These are phyloP conservation scores for Pheosia gnoma DNA, from an alignment of 2,888 invertebrate genomes.

Conservation along the genomic window DNA sequence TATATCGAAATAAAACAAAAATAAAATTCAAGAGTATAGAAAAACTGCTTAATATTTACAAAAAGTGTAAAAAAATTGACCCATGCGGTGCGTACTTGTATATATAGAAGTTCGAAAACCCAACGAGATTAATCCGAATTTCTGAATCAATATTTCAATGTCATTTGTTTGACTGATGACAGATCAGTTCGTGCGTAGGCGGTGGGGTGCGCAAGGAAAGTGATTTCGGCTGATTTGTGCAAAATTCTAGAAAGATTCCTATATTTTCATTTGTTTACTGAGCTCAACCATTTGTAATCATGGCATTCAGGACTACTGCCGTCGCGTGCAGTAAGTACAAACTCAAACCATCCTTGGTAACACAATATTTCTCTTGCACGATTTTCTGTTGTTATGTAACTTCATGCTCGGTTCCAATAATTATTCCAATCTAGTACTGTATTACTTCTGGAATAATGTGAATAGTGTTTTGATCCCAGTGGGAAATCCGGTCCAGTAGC, in stretches of 20 bases:
- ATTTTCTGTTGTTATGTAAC: conserved; percentile 58
- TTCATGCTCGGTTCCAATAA: background rate
- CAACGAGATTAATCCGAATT: too few species aligned
- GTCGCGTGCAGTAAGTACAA: conserved; percentile 63
- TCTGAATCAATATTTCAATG: too few species aligned
- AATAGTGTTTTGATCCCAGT: too few species aligned
- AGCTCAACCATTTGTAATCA: conserved; percentile 11
- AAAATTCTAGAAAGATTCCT: background rate
- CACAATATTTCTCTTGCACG: background rate
- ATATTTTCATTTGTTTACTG: background rate
- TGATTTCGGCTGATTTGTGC: background rate
- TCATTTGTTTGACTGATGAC: background rate
- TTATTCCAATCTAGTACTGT: too few species aligned
- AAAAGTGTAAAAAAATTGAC: too few species aligned
- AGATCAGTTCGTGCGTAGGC: background rate
- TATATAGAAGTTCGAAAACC: too few species aligned
- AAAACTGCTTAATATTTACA: too few species aligned
- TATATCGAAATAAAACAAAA: too few species aligned
- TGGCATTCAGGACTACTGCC: conserved; percentile 69
- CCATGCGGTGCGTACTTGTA: too few species aligned
- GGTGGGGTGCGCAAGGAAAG: background rate
- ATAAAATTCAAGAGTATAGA: too few species aligned
- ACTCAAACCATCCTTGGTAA: conserved; percentile 2
- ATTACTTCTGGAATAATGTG: too few species aligned
- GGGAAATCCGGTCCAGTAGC: too few species aligned